Conservation (phyloP, 2,797 vertebrate species). For the Arctocebus calabarensis region DNA sequence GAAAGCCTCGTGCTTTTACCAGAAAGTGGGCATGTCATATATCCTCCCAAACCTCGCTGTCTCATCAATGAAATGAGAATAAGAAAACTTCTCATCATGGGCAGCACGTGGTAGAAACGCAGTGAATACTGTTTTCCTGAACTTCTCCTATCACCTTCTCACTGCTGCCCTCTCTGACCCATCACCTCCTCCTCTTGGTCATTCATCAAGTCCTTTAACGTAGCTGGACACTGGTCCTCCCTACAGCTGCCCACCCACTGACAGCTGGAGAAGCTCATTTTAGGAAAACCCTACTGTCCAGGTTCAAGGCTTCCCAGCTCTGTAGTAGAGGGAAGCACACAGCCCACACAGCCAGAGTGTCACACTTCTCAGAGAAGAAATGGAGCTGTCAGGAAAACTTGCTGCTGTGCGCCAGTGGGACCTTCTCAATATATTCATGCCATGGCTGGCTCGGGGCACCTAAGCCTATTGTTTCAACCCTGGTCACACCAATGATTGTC, state of each 20-base stretch:
- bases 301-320: neutral
- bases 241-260: neutral
- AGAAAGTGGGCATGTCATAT: neutral
- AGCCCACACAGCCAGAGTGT: neutral
- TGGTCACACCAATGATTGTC: conserved; percentile 39
- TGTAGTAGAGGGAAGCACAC: neutral
- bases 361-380: neutral
- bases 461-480: conserved; percentile 48
- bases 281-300: neutral
- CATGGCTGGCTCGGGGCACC: neutral
- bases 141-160: neutral
- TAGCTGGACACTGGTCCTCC: neutral
- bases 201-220: neutral
- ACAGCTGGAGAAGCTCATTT: neutral
- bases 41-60: neutral
- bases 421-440: neutral
- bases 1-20: neutral
- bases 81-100: neutral
- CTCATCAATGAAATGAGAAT: neutral
- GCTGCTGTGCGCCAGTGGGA: rapidly evolving
- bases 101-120: neutral
- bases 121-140: neutral
- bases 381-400: neutral
- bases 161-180: neutral
- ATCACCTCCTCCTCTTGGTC: neutral